A percentile compares a stretch with the other conserved stretches of the same genome.
phyloP scores from a whole-genome alignment of 2,797 vertebrate genomes.

The Protonibea diacanthus region DNA sequence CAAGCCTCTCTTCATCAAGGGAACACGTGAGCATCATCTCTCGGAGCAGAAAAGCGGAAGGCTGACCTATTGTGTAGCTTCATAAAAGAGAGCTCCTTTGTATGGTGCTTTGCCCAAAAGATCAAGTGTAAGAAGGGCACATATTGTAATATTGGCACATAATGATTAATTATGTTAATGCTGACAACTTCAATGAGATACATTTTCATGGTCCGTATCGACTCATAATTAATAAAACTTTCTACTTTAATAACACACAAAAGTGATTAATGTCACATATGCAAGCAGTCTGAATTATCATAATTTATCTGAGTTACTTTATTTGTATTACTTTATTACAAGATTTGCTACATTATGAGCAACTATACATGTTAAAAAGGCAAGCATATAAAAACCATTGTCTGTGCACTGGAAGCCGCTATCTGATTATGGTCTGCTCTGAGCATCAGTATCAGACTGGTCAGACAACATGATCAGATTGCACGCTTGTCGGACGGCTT shows the following conservation, averaged over 20 bases:
- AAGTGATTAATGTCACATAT: neutral
- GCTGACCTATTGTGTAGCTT: conserved; percentile 30
- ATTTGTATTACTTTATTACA: neutral
- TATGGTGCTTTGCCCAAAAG: neutral
- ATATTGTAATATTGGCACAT: neutral
- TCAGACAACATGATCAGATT: conserved; percentile 76
- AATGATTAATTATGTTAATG: neutral
- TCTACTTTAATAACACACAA: neutral
- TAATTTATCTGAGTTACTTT: neutral
- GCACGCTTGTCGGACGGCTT: conserved; percentile 58
- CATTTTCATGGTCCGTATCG: no score
- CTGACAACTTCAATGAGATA: neutral
- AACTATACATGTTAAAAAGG: neutral
- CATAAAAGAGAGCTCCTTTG: conserved; percentile 22
- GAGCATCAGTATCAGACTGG: conserved; percentile 65
- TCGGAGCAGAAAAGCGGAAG: conserved; percentile 23
- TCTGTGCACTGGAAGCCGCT: conserved; percentile 25
- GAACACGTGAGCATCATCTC: conserved; percentile 51
- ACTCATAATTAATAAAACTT: neutral
- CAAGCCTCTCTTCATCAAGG: conserved; percentile 63
- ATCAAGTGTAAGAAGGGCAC: no score
- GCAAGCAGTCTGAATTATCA: neutral
- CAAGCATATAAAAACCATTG: conserved; percentile 6
- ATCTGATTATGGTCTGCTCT: conserved; percentile 54
- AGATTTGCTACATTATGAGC: conserved; percentile 6